These are phyloP conservation scores for Heliornis fulica DNA, from an alignment of 2,113 vertebrate species.

Conservation along the genomic window DNA sequence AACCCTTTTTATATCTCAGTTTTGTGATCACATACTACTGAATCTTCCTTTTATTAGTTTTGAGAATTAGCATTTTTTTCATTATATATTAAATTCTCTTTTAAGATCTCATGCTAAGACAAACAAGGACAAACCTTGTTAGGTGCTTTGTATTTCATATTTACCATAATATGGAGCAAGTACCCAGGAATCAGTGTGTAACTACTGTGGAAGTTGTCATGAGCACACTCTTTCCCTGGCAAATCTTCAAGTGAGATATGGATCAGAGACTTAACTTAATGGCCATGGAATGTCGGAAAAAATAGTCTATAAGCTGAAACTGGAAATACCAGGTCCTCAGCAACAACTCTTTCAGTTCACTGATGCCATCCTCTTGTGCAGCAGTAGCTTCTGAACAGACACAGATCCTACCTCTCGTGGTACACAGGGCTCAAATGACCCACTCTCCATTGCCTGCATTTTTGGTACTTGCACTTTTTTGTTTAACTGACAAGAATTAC, in stretches of 20 bases:
- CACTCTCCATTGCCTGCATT: not conserved
- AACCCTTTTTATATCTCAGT: not conserved
- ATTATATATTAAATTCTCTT: not conserved
- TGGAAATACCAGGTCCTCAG: not conserved
- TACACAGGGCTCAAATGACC: not conserved
- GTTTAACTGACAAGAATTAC: not conserved
- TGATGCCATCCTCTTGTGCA: not conserved
- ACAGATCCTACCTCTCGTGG: rapidly evolving
- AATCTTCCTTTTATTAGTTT: not conserved
- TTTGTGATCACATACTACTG: not conserved
- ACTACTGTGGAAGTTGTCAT: not conserved
- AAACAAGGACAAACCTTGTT: not conserved
- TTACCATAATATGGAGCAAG: not conserved
- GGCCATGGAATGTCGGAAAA: not conserved
- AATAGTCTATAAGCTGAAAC: not conserved
- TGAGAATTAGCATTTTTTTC: not conserved
- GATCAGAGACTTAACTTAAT: not conserved
- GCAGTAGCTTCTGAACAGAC: not conserved
- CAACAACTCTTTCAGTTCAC: not conserved
- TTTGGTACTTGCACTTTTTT: not conserved
- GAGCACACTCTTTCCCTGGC: not conserved
- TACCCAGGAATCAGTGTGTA: not conserved
- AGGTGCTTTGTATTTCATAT: not conserved
- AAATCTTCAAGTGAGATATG: not conserved
- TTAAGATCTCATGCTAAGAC: not conserved